Evolutionary conservation across 2,797 vertebrate species (phyloP).

Genomic region (Momotus momota): DNA sequence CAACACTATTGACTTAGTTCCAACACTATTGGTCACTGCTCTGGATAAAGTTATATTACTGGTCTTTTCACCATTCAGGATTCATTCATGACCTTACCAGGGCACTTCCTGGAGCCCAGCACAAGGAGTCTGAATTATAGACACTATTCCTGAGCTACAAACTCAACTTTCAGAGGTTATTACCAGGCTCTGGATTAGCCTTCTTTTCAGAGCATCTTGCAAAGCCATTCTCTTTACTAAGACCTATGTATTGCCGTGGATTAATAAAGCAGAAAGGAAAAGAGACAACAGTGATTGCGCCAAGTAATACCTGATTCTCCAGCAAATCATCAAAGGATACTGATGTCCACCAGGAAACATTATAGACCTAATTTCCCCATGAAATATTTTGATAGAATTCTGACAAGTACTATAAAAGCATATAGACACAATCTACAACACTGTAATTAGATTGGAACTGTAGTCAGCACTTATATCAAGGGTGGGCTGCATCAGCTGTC

Average conservation of each 20-base stretch:
- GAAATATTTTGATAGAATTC: background rate
- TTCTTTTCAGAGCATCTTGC: background rate
- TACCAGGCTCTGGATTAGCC: background rate
- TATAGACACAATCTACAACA: background rate
- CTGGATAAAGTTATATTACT: background rate
- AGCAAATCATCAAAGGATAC: background rate
- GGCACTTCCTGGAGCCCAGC: background rate
- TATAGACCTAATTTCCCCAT: background rate
- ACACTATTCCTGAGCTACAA: background rate
- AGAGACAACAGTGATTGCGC: fast-evolving
- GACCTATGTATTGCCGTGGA: fast-evolving
- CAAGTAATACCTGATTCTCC: background rate
- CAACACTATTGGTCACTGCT: background rate
- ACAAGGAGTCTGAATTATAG: background rate
- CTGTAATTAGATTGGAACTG: background rate
- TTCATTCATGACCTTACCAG: background rate
- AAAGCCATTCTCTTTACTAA: background rate
- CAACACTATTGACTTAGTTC: background rate
- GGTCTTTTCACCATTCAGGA: background rate
- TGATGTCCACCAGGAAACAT: background rate
- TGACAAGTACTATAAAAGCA: background rate
- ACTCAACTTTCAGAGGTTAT: background rate
- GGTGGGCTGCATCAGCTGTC: background rate
- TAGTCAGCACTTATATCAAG: background rate
- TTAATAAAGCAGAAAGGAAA: background rate